Evolutionary conservation across 64 coral and sea anemone genomes (phyloP).

Genomic region (Pocillopora verrucosa): DNA sequence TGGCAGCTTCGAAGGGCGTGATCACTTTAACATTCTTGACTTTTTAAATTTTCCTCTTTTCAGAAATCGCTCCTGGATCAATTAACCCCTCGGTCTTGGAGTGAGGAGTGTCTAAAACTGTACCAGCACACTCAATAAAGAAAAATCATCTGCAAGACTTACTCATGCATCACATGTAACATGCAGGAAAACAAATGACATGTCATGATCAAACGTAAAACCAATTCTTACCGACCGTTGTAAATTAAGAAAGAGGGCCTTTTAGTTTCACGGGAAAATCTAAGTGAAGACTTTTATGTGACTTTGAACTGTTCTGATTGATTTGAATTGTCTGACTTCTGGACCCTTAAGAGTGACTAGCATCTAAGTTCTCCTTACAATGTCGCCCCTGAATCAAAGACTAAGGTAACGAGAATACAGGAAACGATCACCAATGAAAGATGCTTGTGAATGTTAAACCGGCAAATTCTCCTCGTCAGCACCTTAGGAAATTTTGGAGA

Average conservation of each 20-base stretch:
- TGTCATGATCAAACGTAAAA: neutral
- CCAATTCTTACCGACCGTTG: neutral
- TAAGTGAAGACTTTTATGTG: neutral
- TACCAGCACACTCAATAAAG: neutral
- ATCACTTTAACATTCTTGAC: no score
- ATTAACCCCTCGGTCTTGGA: slow-evolving; percentile 79
- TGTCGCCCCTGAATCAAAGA: no score
- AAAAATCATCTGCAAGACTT: neutral
- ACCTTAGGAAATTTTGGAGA: no score
- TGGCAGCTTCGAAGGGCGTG: neutral
- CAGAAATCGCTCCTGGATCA: slow-evolving; percentile 48
- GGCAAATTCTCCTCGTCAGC: no score
- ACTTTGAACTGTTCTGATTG: no score
- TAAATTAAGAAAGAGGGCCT: neutral
- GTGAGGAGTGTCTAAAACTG: slow-evolving; percentile 47
- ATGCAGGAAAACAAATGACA: neutral
- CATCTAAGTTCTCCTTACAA: no score
- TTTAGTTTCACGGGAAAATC: neutral
- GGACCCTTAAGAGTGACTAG: no score
- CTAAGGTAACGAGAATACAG: no score
- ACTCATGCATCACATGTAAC: no score
- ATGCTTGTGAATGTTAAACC: no score
- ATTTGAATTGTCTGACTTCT: no score
- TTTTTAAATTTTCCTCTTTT: neutral
- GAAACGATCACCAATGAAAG: no score